Conservation (phyloP, 2,113 vertebrate species). For the Protobothrops mucrosquamatus region DNA sequence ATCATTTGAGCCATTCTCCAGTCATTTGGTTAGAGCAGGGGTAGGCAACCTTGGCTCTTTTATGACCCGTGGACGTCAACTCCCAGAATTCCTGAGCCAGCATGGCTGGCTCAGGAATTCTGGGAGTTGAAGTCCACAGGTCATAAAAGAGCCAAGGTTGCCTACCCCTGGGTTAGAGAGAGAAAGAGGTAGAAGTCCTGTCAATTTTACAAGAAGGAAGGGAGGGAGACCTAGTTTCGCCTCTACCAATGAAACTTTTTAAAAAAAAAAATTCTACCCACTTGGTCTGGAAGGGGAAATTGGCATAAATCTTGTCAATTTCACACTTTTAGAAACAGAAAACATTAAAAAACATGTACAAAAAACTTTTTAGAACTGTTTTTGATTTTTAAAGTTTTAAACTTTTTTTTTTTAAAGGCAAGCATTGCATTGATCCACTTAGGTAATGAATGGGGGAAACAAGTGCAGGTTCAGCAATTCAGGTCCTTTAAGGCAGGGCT, state of each 20-base stretch:
- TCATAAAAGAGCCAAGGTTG: no score
- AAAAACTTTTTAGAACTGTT: not conserved
- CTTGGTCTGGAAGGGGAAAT: not conserved
- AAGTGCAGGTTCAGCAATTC: not conserved
- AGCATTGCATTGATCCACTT: not conserved
- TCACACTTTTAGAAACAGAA: not conserved
- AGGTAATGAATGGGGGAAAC: not conserved
- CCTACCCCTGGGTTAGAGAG: not conserved
- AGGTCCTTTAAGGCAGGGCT: not conserved
- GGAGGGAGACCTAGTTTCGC: not conserved
- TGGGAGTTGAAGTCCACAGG: no score
- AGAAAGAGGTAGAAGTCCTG: not conserved
- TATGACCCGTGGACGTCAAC: no score
- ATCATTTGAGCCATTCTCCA: not conserved
- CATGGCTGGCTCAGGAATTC: no score
- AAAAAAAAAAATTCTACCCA: not conserved
- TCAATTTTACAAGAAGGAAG: not conserved
- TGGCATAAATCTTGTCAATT: not conserved
- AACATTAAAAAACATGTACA: not conserved
- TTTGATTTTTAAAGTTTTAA: not conserved
- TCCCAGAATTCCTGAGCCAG: no score
- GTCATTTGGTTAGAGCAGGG: not conserved
- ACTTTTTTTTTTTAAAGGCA: not conserved
- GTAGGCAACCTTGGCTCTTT: no score
- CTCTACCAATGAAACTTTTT: not conserved